Conservation (phyloP, 2,797 vertebrate species). For the Sebastes taczanowskii region DNA sequence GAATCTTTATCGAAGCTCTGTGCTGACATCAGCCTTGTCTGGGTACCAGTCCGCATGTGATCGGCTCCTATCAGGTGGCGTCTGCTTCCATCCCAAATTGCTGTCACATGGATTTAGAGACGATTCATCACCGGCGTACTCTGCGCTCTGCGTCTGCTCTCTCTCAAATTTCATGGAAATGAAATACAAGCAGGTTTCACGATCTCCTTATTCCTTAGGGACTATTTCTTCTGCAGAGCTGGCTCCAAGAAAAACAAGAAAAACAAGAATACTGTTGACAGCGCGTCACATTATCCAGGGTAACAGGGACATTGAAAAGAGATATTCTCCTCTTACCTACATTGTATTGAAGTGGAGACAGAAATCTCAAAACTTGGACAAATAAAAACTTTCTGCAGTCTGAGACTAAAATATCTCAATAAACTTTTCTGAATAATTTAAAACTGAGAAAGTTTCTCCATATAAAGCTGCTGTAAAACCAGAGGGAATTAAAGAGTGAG, state of each 20-base stretch:
- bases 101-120: conserved; percentile 27
- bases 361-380: neutral
- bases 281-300: neutral
- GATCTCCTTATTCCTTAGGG: neutral
- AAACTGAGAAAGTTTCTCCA: neutral
- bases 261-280: neutral
- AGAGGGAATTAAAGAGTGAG: neutral
- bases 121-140: neutral
- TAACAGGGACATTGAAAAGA: neutral
- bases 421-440: neutral
- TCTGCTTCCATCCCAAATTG: conserved; percentile 22
- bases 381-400: neutral
- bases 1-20: conserved; percentile 22
- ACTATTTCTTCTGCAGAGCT: neutral
- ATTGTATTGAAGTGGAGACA: neutral
- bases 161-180: conserved; percentile 24
- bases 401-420: neutral
- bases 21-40: conserved; percentile 61
- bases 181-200: conserved; percentile 7
- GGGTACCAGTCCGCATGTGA: neutral
- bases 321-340: neutral
- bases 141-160: neutral
- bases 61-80: conserved; percentile 21
- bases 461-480: neutral
- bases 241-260: neutral